Percentiles rank a stretch among this genome's conserved stretches.
phyloP scores from a whole-genome alignment of 30 jellyfish, hydroid and myxozoan genomes.

The Nemopilema nomurai region DNA sequence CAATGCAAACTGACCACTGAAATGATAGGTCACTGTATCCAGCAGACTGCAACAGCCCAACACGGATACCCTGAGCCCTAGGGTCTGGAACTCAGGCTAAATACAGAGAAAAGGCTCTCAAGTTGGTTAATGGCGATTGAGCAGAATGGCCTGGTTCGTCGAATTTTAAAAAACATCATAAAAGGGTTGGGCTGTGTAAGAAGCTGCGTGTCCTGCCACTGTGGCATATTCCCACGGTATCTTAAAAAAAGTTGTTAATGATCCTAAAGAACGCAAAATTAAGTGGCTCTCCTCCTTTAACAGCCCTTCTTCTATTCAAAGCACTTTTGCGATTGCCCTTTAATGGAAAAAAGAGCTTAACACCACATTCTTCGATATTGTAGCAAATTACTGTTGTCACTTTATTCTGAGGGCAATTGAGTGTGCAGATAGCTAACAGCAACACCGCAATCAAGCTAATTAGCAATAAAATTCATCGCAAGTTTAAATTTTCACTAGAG shows the following conservation, averaged over 20 bases:
- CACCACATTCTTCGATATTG: neutral
- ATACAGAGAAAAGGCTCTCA: no score
- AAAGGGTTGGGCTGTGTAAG: no score
- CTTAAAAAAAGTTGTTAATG: neutral
- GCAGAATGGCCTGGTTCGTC: no score
- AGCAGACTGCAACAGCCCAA: no score
- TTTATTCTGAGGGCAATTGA: neutral
- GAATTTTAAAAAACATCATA: no score
- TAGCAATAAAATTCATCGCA: neutral
- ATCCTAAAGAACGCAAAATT: neutral
- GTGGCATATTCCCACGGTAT: neutral
- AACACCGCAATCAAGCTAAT: neutral
- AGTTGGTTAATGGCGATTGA: no score
- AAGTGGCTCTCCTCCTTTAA: neutral
- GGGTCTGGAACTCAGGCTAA: no score
- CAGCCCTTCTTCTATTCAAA: neutral
- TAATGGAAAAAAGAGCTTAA: neutral
- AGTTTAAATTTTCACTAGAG: neutral
- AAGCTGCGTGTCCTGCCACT: neutral
- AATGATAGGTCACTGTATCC: no score
- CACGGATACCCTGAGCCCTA: no score
- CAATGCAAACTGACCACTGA: no score
- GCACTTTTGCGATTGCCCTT: neutral
- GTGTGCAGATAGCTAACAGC: neutral
- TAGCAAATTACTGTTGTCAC: neutral